These are phyloP conservation scores for Atrina japonica DNA, from an alignment of 2,888 invertebrate species.

Conservation along the genomic window DNA sequence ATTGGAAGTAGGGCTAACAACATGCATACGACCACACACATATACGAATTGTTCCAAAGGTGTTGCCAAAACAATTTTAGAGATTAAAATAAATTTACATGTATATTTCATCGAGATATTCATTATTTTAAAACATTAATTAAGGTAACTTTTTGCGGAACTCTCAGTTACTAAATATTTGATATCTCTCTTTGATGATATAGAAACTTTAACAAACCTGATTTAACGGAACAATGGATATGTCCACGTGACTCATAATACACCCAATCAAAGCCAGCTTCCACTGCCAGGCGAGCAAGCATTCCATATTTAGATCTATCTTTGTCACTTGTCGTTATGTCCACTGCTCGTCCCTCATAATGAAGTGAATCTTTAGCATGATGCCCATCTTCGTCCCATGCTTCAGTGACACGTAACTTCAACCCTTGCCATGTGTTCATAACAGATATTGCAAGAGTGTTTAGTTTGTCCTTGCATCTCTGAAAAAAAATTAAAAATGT, in stretches of 20 bases:
- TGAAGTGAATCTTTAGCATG: slow-evolving; percentile 90
- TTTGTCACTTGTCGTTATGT: slow-evolving; percentile 96
- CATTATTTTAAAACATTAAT: too few relatives aligned
- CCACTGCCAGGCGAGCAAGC: slow-evolving; percentile 96
- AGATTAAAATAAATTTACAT: too few relatives aligned
- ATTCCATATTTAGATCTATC: slow-evolving; percentile 97
- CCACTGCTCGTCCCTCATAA: slow-evolving; percentile 98
- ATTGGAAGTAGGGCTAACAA: too few relatives aligned
- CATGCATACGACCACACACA: too few relatives aligned
- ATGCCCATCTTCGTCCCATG: slow-evolving; percentile 94
- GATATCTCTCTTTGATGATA: too few relatives aligned
- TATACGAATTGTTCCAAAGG: too few relatives aligned
- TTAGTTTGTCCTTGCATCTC: slow-evolving; percentile 97
- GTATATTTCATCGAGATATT: too few relatives aligned
- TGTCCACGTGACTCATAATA: slow-evolving; percentile 96
- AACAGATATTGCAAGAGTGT: slow-evolving; percentile 96
- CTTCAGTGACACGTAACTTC: slow-evolving; percentile 94
- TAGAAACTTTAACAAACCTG: too few relatives aligned
- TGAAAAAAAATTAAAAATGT: slow-evolving; percentile 83
- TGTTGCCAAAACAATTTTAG: too few relatives aligned
- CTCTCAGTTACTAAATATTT: too few relatives aligned
- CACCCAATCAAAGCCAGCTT: slow-evolving; percentile 99
- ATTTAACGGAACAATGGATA: slow-evolving; percentile 98
- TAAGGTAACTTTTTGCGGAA: too few relatives aligned
- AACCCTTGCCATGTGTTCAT: slow-evolving; percentile 99